A percentile compares a stretch with the other conserved stretches of the same genome.
These are phyloP conservation scores for Congeria kusceri DNA, from an alignment of 2,888 invertebrate species.

Conservation along the genomic window DNA sequence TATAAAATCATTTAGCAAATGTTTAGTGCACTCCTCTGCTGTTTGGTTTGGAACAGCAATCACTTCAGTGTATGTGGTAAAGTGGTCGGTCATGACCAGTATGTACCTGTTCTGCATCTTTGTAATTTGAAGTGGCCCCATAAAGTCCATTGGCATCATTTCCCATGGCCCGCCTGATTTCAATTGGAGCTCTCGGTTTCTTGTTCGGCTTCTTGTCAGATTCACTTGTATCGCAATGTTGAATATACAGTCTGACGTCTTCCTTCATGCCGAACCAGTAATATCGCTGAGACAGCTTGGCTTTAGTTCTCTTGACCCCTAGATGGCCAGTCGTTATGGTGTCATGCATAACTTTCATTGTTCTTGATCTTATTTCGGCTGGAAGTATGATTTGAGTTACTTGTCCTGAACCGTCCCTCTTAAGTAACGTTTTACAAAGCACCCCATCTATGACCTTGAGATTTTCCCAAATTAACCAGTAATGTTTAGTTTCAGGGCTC, in stretches of 20 bases:
- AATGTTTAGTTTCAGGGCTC: too few species aligned
- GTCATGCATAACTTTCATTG: background rate
- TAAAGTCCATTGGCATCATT: too few species aligned
- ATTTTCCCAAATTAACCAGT: too few species aligned
- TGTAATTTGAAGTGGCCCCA: too few species aligned
- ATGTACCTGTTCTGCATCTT: too few species aligned
- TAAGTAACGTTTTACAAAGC: too few species aligned
- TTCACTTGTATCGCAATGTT: background rate
- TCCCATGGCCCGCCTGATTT: background rate
- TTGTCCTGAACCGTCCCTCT: too few species aligned
- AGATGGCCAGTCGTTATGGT: background rate
- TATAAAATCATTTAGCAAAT: conserved; percentile 24
- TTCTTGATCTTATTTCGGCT: too few species aligned
- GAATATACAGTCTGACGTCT: background rate
- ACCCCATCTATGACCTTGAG: too few species aligned
- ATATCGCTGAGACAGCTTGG: background rate
- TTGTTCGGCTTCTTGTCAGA: conserved; percentile 4
- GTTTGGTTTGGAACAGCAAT: conserved; percentile 30
- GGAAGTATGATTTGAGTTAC: too few species aligned
- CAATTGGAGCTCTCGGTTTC: background rate
- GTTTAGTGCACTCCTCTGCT: conserved; percentile 24
- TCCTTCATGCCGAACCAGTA: conserved; percentile 10
- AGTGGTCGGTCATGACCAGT: too few species aligned
- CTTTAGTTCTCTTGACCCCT: conserved; percentile 8
- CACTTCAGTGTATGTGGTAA: conserved; percentile 27